phyloP scores from a whole-genome alignment of 2,888 invertebrate genomes.

The Zhuqinia jingwanae region DNA sequence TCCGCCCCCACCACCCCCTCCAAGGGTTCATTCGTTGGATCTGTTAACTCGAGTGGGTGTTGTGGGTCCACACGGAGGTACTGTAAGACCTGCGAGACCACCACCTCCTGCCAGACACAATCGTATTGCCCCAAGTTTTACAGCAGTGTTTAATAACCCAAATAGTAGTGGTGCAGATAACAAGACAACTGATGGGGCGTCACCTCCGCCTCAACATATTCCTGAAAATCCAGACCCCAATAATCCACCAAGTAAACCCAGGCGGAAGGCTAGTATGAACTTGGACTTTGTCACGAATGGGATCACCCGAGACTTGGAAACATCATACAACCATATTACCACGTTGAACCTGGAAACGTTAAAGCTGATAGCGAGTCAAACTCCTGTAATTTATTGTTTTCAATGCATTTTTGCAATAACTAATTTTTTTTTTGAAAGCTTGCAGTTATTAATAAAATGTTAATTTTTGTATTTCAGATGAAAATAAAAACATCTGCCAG shows the following conservation, averaged over 20 bases:
- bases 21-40: slow-evolving; percentile 78
- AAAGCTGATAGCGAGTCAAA: slow-evolving; percentile 78
- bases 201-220: not conserved
- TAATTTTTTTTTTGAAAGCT: slow-evolving; percentile 5
- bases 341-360: slow-evolving; percentile 78
- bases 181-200: not conserved
- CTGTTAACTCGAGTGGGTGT: slow-evolving; percentile 75
- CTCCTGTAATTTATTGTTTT: slow-evolving; percentile 68
- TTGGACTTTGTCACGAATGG: slow-evolving; percentile 63
- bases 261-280: slow-evolving; percentile 77
- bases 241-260: slow-evolving; percentile 78
- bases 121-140: slow-evolving; percentile 78
- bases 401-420: too few relatives aligned
- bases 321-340: slow-evolving; percentile 77
- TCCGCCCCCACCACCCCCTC: slow-evolving; percentile 79
- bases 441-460: not conserved
- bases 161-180: slow-evolving; percentile 57
- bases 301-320: slow-evolving; percentile 72
- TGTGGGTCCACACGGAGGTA: slow-evolving; percentile 44
- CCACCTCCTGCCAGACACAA: slow-evolving; percentile 78
- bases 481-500: slow-evolving; percentile 73
- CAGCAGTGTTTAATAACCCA: slow-evolving; percentile 77
- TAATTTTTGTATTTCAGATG: slow-evolving; percentile 68
- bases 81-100: slow-evolving; percentile 77
- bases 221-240: slow-evolving; percentile 53